A percentile compares a stretch with the other conserved stretches of the same genome.
Evolutionary conservation across 2,888 invertebrate species (phyloP).

Genomic region (Sicus ferrugineus): DNA sequence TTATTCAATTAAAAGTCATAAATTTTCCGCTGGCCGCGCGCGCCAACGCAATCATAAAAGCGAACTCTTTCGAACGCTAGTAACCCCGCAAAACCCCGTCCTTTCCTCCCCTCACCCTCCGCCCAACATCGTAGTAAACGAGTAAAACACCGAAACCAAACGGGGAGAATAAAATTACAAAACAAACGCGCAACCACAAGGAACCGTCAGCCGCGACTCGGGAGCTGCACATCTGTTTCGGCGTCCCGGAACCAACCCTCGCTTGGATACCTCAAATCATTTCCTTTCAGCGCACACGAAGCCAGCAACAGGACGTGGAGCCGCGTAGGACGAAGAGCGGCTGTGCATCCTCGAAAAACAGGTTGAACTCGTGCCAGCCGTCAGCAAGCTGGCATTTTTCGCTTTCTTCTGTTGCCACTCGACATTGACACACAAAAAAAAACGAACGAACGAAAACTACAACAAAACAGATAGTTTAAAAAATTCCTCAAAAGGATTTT

Average conservation of each 20-base stretch:
- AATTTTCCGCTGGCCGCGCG: conserved; percentile 4
- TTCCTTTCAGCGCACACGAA: background rate
- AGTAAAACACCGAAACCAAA: background rate
- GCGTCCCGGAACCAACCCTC: background rate
- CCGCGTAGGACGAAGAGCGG: background rate
- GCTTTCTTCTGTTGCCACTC: background rate
- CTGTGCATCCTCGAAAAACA: conserved; percentile 9
- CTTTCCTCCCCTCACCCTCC: background rate
- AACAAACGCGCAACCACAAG: background rate
- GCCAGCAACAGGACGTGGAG: conserved; percentile 20
- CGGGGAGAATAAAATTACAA: background rate
- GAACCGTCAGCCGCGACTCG: background rate
- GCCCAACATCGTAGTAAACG: background rate
- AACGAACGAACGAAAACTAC: background rate
- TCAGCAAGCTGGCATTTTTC: conserved; percentile 1
- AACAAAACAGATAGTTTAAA: background rate
- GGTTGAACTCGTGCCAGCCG: conserved; percentile 33
- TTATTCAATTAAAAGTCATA: conserved; percentile 15
- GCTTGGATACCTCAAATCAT: background rate
- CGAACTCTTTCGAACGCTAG: background rate
- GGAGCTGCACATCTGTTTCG: conserved; percentile 9
- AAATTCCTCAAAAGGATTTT: background rate
- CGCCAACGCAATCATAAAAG: conserved; percentile 10
- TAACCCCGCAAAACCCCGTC: background rate
- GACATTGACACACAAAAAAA: background rate